Evolutionary conservation across 2,888 invertebrate species (phyloP).

Genomic region (Rhagophthalmus giganteus): DNA sequence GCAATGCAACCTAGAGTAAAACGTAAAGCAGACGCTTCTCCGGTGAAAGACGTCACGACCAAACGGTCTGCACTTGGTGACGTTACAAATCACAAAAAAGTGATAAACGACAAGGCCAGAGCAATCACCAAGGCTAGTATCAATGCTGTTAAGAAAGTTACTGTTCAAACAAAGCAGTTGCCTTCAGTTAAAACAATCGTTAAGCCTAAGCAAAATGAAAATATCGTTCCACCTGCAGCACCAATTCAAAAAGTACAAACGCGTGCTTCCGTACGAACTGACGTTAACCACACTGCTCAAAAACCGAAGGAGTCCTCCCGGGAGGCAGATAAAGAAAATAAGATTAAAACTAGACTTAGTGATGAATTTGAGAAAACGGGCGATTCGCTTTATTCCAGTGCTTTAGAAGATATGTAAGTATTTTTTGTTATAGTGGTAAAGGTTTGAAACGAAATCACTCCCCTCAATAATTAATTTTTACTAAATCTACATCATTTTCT

Average conservation of each 20-base stretch:
- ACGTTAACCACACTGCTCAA: conserved; percentile 49
- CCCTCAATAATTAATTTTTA: no score
- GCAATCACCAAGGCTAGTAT: conserved; percentile 44
- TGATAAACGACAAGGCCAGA: conserved; percentile 37
- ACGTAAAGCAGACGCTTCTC: conserved; percentile 81
- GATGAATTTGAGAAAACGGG: conserved; percentile 74
- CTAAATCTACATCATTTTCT: no score
- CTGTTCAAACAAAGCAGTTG: conserved; percentile 46
- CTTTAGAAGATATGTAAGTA: conserved; percentile 73
- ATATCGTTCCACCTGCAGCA: conserved; percentile 47
- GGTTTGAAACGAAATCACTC: no score
- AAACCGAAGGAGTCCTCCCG: conserved; percentile 50
- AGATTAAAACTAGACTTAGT: conserved; percentile 62
- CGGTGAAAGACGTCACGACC: conserved; percentile 71
- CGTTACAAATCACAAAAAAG: conserved; percentile 66
- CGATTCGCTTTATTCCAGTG: conserved; percentile 76
- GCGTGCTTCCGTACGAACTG: conserved; percentile 43
- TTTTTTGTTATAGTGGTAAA: no score
- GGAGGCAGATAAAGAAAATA: conserved; percentile 46
- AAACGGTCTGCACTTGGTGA: conserved; percentile 87
- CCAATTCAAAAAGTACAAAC: conserved; percentile 47
- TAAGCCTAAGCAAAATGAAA: conserved; percentile 53
- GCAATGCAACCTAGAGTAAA: conserved; percentile 62
- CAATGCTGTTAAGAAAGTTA: conserved; percentile 59
- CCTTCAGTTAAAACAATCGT: conserved; percentile 49